These are phyloP conservation scores for Stichopus horrens DNA, from an alignment of 53 echinoderm and acorn worm species.

Conservation along the genomic window DNA sequence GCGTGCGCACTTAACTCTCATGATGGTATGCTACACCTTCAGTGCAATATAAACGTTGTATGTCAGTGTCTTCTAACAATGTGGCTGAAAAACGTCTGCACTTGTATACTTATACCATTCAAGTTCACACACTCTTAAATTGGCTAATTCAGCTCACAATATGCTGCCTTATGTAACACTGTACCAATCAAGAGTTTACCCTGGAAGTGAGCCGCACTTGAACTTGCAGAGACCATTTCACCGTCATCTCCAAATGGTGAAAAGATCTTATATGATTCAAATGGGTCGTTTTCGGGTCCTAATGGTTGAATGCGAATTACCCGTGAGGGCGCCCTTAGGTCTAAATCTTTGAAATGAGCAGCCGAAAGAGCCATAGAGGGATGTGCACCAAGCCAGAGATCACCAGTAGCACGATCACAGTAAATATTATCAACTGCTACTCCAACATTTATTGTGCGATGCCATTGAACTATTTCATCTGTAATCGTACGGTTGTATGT, in stretches of 20 bases:
- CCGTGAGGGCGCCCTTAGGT: slow-evolving; percentile 52
- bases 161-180: slow-evolving; percentile 23
- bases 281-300: slow-evolving; percentile 30
- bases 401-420: slow-evolving; percentile 57
- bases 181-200: slow-evolving; percentile 25
- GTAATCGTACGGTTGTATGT: slow-evolving; percentile 4
- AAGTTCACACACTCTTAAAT: too few species aligned
- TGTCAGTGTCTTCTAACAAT: too few species aligned
- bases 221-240: slow-evolving; percentile 4
- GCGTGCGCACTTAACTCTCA: too few species aligned
- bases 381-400: slow-evolving; percentile 65
- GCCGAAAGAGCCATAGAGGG: slow-evolving; percentile 29
- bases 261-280: not conserved
- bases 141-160: not conserved
- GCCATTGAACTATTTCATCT: not conserved
- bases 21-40: too few species aligned
- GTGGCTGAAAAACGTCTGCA: too few species aligned
- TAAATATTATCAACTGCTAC: slow-evolving; percentile 55
- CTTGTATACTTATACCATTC: too few species aligned
- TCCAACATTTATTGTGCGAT: slow-evolving; percentile 38
- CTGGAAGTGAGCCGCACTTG: slow-evolving; percentile 19
- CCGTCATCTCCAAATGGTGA: slow-evolving; percentile 36
- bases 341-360: slow-evolving; percentile 54
- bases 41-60: too few species aligned
- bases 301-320: slow-evolving; percentile 38